Base-by-base conservation (phyloP, 1,140 invertebrate species). In the Achatina immaculata region DNA sequence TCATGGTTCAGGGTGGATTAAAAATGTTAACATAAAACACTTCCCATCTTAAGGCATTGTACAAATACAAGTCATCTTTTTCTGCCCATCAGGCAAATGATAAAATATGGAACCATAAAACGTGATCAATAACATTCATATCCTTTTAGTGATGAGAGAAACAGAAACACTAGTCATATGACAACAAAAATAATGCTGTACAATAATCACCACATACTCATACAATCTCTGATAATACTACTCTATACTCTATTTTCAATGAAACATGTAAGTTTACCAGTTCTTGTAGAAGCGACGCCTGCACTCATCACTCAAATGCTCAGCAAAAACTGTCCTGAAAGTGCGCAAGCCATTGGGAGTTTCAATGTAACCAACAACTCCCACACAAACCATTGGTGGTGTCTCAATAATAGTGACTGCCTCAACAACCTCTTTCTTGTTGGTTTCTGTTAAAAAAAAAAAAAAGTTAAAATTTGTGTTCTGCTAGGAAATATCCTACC, bases 401-500 rank as follows among this genome's bases (percentile, higher is more conserved):
- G 98, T 96, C 93, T 99, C 99, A 83, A 99, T 93, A 89, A 99
- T 96, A 51, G 99, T 99, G 0, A 99, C 98, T 74, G 97, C 97
- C 91, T 99, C 99, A 11, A 99, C 98, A 84, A 99, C 97, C 93
- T 99, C 99, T 92, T 99, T 99, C 93, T 99, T 99, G 93, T 99
- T 99, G 38, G 99, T 95, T 94, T 99, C 98, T 98, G 91, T 69
- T 93, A 91, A 76, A 38, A 55, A 69, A 42, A 45, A 66, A 28
- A 82, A 72, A 66, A 66, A 66, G n/a, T 14, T 55, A 55, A n/a
- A 14, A 55, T 55, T 55, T 55, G n/a, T 55, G 14, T 55, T 55
- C 51, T 55, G 51, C 51, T n/a, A 55, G n/a, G 14, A 16, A n/a
- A 55, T 55, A 55, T n/a, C n/a, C n/a, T n/a, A n/a, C n/a, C n/a